Conservation (phyloP, 2,113 vertebrate genomes). For the Megaceryle maxima region DNA sequence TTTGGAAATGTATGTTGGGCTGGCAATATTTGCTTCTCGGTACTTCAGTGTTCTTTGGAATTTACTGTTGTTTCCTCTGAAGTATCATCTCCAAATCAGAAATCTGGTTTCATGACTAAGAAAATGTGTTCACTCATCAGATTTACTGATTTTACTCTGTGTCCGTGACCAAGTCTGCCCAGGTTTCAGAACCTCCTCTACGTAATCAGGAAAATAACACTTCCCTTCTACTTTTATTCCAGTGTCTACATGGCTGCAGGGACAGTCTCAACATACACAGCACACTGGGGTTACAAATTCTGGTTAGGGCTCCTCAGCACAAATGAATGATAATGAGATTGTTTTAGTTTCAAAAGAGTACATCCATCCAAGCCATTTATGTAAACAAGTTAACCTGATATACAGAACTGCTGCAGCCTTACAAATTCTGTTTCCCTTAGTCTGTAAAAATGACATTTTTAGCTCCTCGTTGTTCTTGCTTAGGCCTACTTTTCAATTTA, state of each 20-base stretch:
- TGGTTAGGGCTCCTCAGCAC: background rate
- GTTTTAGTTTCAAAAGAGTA: background rate
- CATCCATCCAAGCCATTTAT: background rate
- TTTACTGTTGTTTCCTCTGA: background rate
- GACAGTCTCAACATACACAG: background rate
- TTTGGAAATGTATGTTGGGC: background rate
- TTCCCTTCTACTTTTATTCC: background rate
- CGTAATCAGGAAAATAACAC: background rate
- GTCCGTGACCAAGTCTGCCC: background rate
- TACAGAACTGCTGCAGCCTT: background rate
- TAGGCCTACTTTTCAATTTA: constrained; percentile 32
- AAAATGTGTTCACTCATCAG: background rate
- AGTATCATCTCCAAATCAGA: background rate
- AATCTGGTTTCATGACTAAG: background rate
- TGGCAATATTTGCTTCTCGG: background rate
- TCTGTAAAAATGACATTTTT: background rate
- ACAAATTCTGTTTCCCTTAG: background rate
- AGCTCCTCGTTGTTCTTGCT: constrained; percentile 19
- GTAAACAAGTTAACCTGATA: background rate
- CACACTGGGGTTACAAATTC: background rate
- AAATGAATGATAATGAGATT: background rate
- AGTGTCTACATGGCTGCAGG: background rate
- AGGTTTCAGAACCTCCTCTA: background rate
- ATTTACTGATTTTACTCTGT: background rate
- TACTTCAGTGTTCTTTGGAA: background rate